Conservation (phyloP, 2,888 invertebrate species). For the Parnassius orleans region DNA sequence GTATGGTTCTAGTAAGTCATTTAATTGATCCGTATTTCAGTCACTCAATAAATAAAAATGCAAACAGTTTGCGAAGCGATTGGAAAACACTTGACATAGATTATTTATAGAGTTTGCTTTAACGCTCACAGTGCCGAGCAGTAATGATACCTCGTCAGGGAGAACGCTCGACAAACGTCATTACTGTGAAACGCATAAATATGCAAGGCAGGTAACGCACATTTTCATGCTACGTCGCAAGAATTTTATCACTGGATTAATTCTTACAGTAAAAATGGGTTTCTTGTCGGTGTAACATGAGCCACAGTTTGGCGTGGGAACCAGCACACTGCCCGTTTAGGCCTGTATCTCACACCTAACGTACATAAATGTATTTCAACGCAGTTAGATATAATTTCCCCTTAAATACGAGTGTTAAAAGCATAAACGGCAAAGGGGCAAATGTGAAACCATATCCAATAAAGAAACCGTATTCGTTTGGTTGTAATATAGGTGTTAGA, state of each 20-base stretch:
- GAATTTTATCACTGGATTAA: conserved; percentile 81
- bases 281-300: conserved; percentile 72
- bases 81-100: conserved; percentile 67
- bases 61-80: conserved; percentile 61
- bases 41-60: conserved; percentile 50
- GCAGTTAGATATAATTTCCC: conserved; percentile 73
- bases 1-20: conserved; percentile 44
- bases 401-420: conserved; percentile 60
- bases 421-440: conserved; percentile 56
- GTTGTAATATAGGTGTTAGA: conserved; percentile 67
- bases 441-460: conserved; percentile 71
- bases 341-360: conserved; percentile 62
- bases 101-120: conserved; percentile 67
- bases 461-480: conserved; percentile 63
- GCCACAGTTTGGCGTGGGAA: conserved; percentile 74
- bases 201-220: conserved; percentile 81
- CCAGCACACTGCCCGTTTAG: conserved; percentile 55
- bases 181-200: conserved; percentile 78
- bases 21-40: conserved; percentile 60
- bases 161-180: conserved; percentile 74
- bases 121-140: conserved; percentile 55
- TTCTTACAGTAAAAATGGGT: conserved; percentile 76
- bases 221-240: conserved; percentile 80
- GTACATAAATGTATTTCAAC: conserved; percentile 73
- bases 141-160: conserved; percentile 68